Conservation (phyloP, 2,797 vertebrate species). For the Somateria mollissima region DNA sequence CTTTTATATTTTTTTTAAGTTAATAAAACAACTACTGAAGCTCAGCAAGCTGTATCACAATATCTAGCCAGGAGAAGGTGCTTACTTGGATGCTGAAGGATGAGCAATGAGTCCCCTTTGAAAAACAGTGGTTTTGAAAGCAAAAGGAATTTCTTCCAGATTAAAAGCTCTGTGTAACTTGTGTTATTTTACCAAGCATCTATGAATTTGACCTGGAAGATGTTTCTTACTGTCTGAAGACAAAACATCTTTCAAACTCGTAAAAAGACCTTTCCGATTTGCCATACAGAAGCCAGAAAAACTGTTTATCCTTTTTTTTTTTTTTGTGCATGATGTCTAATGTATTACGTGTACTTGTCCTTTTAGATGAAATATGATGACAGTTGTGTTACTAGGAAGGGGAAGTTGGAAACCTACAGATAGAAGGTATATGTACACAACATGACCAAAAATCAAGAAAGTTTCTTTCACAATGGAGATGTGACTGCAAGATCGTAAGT, state of each 20-base stretch:
- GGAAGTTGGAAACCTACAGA: neutral
- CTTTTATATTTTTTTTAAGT: neutral
- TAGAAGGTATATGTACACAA: neutral
- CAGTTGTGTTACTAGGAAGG: neutral
- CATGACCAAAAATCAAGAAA: neutral
- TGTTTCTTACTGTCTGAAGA: neutral
- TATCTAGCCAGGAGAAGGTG: neutral
- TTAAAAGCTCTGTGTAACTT: neutral
- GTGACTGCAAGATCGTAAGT: neutral
- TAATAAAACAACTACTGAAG: neutral
- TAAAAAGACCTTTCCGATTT: neutral
- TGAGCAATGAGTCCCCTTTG: neutral
- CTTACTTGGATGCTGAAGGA: accelerated
- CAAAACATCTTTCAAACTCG: neutral
- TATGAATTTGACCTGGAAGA: neutral
- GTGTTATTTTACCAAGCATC: neutral
- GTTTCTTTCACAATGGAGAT: neutral
- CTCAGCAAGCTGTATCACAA: neutral
- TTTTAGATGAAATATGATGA: neutral
- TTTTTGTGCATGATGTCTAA: neutral
- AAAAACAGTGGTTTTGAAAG: neutral
- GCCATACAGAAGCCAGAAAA: neutral
- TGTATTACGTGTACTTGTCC: accelerated
- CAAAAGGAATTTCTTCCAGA: neutral
- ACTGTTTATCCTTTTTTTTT: neutral